Percentiles rank a stretch among this genome's conserved stretches.
phyloP scores from a whole-genome alignment of 2,113 vertebrate species.

The Menidia beryllina region DNA sequence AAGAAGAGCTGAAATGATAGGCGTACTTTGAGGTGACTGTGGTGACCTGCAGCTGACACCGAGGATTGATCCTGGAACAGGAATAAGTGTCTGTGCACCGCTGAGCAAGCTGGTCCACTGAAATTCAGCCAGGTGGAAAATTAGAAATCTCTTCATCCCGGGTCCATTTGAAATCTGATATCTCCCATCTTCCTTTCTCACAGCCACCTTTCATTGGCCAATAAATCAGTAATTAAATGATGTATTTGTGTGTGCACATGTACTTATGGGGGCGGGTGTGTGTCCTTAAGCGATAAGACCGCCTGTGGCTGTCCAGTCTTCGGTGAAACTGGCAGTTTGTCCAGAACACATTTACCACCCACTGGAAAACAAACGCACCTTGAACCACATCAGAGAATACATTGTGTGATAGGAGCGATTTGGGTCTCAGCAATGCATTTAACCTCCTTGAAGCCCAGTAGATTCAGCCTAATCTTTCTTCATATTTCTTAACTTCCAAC shows the following conservation, averaged over 20 bases:
- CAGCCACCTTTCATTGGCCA: conserved; percentile 57
- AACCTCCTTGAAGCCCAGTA: conserved; percentile 21
- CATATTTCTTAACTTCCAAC: conserved; percentile 17
- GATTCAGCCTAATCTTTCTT: no score
- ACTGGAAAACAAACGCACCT: not conserved
- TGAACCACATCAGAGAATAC: not conserved
- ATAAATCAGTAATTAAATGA: conserved; percentile 79
- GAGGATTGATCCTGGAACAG: conserved; percentile 80
- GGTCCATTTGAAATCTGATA: conserved; percentile 83
- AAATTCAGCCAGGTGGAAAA: conserved; percentile 82
- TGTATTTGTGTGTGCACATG: conserved; percentile 49
- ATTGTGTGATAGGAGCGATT: conserved; percentile 24
- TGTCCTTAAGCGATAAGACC: conserved; percentile 41
- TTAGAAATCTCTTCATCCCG: conserved; percentile 84
- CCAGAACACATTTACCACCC: not conserved
- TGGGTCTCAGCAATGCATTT: conserved; percentile 35
- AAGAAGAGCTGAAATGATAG: conserved; percentile 28
- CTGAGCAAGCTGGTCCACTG: conserved; percentile 56
- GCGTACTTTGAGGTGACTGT: conserved; percentile 32
- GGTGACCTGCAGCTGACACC: conserved; percentile 72
- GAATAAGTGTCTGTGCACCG: conserved; percentile 72
- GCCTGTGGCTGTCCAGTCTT: conserved; percentile 20
- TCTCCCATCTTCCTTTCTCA: conserved; percentile 62
- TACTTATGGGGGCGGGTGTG: conserved; percentile 27
- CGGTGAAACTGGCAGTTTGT: conserved; percentile 4